Conservation (phyloP, 2,888 invertebrate species). For the Dryobota labecula region DNA sequence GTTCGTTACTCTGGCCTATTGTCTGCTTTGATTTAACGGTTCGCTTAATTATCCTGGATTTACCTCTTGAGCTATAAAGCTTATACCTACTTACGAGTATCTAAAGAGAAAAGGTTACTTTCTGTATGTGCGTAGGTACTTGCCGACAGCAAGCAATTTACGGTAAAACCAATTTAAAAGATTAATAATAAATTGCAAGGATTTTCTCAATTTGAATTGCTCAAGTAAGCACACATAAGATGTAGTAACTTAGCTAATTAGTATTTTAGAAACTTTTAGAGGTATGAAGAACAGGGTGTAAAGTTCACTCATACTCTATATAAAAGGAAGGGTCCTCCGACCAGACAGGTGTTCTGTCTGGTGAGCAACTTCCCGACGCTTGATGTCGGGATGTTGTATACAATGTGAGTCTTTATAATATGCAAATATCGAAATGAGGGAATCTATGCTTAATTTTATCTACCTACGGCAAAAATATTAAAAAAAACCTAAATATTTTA, state of each 20-base stretch:
- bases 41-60: conserved; percentile 35
- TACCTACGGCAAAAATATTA: too few species aligned
- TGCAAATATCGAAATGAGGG: too few species aligned
- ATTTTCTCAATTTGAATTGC: neutral
- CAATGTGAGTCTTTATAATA: too few species aligned
- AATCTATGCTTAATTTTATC: too few species aligned
- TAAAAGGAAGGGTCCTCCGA: too few species aligned
- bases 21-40: conserved; percentile 40
- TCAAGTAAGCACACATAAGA: neutral
- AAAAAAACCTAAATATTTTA: too few species aligned
- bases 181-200: neutral
- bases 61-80: conserved; percentile 28
- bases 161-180: neutral
- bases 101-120: conserved; percentile 24
- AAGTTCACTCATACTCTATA: too few species aligned
- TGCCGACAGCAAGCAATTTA: neutral
- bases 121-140: neutral
- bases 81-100: neutral
- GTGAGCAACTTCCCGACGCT: too few species aligned
- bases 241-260: neutral
- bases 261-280: neutral
- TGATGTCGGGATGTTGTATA: too few species aligned
- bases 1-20: conserved; percentile 38
- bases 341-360: too few species aligned
- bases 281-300: too few species aligned